phyloP scores from a whole-genome alignment of 2,113 vertebrate species.

The Eclectus roratus region DNA sequence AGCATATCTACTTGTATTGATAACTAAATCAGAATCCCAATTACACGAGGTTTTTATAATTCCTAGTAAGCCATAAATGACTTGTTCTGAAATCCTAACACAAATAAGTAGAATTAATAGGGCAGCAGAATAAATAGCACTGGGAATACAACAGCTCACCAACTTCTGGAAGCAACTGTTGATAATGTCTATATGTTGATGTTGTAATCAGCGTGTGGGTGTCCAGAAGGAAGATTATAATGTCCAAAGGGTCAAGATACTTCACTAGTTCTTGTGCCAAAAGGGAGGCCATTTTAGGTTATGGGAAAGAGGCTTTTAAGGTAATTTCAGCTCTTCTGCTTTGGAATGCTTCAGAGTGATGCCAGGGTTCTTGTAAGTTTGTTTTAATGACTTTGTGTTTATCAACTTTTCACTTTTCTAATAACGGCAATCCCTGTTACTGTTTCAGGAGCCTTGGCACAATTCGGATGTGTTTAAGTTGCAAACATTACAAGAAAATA shows the following conservation, averaged over 20 bases:
- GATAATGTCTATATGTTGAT: not conserved
- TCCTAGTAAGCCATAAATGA: constrained; percentile 1
- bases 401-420: not conserved
- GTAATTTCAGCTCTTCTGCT: not conserved
- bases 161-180: not conserved
- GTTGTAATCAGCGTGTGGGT: not conserved
- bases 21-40: constrained; percentile 7
- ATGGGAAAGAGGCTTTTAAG: not conserved
- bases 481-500: constrained; percentile 28
- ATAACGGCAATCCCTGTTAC: not conserved
- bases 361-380: not conserved
- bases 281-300: not conserved
- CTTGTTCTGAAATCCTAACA: not conserved
- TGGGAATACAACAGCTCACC: not conserved
- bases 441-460: constrained; percentile 30
- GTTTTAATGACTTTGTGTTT: not conserved
- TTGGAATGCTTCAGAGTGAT: not conserved
- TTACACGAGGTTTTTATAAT: not conserved
- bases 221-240: not conserved
- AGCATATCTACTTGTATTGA: not conserved
- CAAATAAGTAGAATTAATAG: not conserved
- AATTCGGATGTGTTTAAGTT: constrained; percentile 32
- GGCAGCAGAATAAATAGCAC: not conserved
- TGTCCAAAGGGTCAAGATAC: not conserved
- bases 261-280: not conserved